Base-by-base conservation (phyloP, 2,888 invertebrate species). In the Crocallis elinguaria region DNA sequence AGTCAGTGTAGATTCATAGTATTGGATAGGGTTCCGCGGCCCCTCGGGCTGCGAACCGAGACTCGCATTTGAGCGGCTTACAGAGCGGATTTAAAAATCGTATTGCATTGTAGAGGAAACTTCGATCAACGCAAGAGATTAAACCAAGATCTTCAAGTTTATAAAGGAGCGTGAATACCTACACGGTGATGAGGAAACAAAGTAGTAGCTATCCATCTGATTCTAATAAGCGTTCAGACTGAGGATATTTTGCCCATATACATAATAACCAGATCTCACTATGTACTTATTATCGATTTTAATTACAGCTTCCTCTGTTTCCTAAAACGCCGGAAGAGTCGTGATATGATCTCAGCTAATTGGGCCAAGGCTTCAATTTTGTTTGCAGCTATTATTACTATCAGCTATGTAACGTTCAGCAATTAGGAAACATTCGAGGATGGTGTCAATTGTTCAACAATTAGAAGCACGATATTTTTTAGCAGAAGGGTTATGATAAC, bases 301-400 rank as follows among this genome's bases (percentile, higher is more conserved):
- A 58, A 50, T 49, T 37, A 39, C 35, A 37, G 45, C 19, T 45
- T 52, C 48, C 19, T 42, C 42, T 21, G 46, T 49, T 49, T 57
- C 61, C 61, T 59, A 58, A 35, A 9, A 53, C 42, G 50, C 42
- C 69, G 75, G 76, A 76, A 75, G 62, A 59, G 17, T 62, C 58
- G 30, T 66, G 76, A 73, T 74, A 75, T 39, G 58, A 64, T 64
- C 64, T 44, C 30, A 45, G 29, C 37, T 60, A 73, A 65, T 61
- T 55, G 69, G 67, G 67, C 71, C 75, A 77, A 76, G 77, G 65
- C 49, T 52, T 56, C 41, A 54, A 59, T 63, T 66, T 58, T 46
- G 49, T 58, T 50, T 29, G 42, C 48, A 57, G 42, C 50, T 41
- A 32, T 57, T 35, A 53, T 55, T 42, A 53, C 37, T 49, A 14